Evolutionary conservation across 2,797 vertebrate species (phyloP).

Genomic region (Alcedo atthis): DNA sequence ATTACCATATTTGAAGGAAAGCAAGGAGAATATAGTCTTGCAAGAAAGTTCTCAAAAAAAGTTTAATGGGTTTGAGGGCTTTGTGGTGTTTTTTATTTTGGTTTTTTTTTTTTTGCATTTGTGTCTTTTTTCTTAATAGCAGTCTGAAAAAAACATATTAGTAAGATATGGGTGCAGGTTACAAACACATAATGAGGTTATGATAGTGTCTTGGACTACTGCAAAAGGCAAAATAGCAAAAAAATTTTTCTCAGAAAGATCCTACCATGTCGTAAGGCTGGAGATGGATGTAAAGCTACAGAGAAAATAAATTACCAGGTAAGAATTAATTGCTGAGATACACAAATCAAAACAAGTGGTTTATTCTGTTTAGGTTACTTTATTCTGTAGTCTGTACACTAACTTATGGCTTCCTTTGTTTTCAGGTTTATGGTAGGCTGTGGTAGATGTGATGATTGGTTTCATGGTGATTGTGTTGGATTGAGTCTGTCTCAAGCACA

Average conservation of each 20-base stretch:
- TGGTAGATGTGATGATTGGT: slow-evolving; percentile 98
- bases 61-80: background rate
- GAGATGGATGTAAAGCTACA: slow-evolving; percentile 65
- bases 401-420: background rate
- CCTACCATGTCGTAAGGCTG: slow-evolving; percentile 70
- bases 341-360: background rate
- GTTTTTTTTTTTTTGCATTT: background rate
- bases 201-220: slow-evolving; percentile 26
- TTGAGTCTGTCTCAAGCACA: slow-evolving; percentile 93
- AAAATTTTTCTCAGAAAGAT: background rate
- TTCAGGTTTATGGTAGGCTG: slow-evolving; percentile 98
- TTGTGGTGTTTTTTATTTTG: background rate
- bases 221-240: background rate
- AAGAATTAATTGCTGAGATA: background rate
- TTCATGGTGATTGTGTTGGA: slow-evolving; percentile 97
- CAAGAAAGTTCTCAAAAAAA: background rate
- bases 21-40: background rate
- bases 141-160: background rate
- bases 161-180: background rate
- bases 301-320: background rate
- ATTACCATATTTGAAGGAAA: background rate
- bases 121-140: background rate
- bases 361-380: background rate
- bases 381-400: background rate
- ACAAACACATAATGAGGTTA: background rate